Base-by-base conservation (phyloP, 53 echinoderm and acorn worm genomes). In the Holothuria scabra region DNA sequence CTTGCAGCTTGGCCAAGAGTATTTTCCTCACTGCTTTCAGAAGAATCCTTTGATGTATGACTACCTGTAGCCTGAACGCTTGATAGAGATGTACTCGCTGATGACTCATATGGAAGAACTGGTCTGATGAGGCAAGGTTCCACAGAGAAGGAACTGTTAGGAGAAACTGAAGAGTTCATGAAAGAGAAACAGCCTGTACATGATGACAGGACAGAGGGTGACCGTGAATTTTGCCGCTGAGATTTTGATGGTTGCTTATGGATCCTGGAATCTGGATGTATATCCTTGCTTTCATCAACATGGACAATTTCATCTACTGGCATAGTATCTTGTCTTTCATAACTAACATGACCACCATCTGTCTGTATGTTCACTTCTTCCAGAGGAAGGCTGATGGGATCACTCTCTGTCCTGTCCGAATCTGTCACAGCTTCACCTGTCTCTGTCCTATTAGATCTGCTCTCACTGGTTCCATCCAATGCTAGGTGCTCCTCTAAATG, bases 121-220 rank as follows among this genome's bases (percentile, higher is more conserved):
- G 95, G 95, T 60, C 90, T 90, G 71, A 95, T 92, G 19, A 95
- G 85, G 84, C 95, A 95, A 2, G 95, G 92, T 74, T 95, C 95
- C 8, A 88, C 88, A 23, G 85, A 65, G 83, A 88, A 85, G 29
- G 87, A 89, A 71, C 90, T 85, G 21, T 78, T 80, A 38, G 88
- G 84, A 9, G 95, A 95, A 46, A 74, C 74, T 3, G 90, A 85
- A 49, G 88, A 84, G 56, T 92, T 90, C 32, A 95, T 92, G 84
- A 95, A 95, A 5, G 92, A 90, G 70, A 95, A 95, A 67, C 95
- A 95, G 46, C 95, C 95, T 28, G 91, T 90, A 60, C 95, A 95
- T 24, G 82, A 63, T 10, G 62, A 38, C 33, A 81, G 82, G 41
- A 81, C 82, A 20, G 82, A 81, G 5, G 82, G 82, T 30, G 82